Conservation (phyloP, 2,888 invertebrate genomes). For the Vanessa cardui region DNA sequence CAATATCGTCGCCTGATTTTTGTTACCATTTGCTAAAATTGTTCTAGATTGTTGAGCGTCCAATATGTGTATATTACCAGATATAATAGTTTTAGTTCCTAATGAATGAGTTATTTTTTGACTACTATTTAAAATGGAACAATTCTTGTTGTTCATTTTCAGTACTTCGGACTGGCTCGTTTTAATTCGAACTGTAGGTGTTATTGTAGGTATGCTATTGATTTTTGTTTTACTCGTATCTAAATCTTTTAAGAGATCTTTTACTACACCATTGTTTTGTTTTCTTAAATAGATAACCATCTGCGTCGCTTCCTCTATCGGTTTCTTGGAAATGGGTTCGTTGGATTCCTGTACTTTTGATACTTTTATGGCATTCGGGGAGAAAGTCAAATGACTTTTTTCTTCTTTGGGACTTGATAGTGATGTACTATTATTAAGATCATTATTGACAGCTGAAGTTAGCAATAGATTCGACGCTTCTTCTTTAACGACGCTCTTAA, state of each 20-base stretch:
- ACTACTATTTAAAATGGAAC: conserved; percentile 75
- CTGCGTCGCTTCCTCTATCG: conserved; percentile 75
- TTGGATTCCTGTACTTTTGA: conserved; percentile 74
- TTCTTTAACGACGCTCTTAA: conserved; percentile 74
- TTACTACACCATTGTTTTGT: conserved; percentile 83
- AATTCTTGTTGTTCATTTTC: conserved; percentile 74
- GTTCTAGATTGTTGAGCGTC: conserved; percentile 79
- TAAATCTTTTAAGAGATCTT: conserved; percentile 85
- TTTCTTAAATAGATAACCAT: conserved; percentile 77
- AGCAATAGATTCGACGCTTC: conserved; percentile 75
- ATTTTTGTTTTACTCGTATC: conserved; percentile 69
- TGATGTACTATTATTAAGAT: conserved; percentile 66
- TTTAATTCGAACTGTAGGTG: conserved; percentile 74
- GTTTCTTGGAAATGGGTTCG: conserved; percentile 57
- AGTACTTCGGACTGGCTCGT: conserved; percentile 68
- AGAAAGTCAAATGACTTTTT: conserved; percentile 88
- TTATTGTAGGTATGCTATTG: conserved; percentile 46
- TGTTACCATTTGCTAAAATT: conserved; percentile 75
- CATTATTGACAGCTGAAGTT: conserved; percentile 67
- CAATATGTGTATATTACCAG: conserved; percentile 80
- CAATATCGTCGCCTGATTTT: conserved; percentile 76
- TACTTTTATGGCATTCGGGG: conserved; percentile 87
- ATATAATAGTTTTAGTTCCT: conserved; percentile 79
- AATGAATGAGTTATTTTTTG: conserved; percentile 73
- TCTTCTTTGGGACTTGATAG: conserved; percentile 85